A percentile compares a stretch with the other conserved stretches of the same genome.
phyloP scores from a whole-genome alignment of 1,140 invertebrate genomes.

The Idris sp. region DNA sequence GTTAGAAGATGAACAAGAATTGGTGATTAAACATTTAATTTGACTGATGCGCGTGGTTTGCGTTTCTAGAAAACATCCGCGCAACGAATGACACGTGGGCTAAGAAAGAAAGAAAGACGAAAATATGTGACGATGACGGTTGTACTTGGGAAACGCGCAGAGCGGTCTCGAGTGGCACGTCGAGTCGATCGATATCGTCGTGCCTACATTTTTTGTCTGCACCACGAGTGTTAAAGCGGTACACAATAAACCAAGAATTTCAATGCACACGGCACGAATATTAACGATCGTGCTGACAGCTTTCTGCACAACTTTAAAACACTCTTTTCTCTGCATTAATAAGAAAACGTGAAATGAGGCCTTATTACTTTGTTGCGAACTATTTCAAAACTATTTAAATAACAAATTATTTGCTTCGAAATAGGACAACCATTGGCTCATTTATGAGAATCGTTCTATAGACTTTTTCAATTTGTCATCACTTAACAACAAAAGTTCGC shows the following conservation, averaged over 20 bases:
- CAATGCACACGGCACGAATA: constrained; percentile 33
- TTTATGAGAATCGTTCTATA: constrained; percentile 3
- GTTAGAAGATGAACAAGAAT: too few species aligned
- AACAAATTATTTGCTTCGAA: too few species aligned
- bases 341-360: too few species aligned
- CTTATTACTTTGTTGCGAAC: constrained; percentile 20
- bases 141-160: constrained; percentile 33
- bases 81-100: constrained; percentile 53
- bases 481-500: not conserved
- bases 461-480: not conserved
- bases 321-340: constrained; percentile 18
- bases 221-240: constrained; percentile 28
- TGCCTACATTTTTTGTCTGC: constrained; percentile 54
- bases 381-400: constrained; percentile 10
- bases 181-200: constrained; percentile 57
- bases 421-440: not conserved
- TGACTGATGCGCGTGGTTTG: constrained; percentile 46
- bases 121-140: constrained; percentile 60
- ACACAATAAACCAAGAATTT: constrained; percentile 48
- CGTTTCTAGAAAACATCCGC: constrained; percentile 45
- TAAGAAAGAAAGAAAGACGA: constrained; percentile 56
- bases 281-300: constrained; percentile 14
- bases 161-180: constrained; percentile 42
- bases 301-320: constrained; percentile 13
- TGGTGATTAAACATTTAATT: constrained; percentile 49